Evolutionary conservation across 2,888 invertebrate genomes (phyloP).

Genomic region (Pseudococcus viburni): DNA sequence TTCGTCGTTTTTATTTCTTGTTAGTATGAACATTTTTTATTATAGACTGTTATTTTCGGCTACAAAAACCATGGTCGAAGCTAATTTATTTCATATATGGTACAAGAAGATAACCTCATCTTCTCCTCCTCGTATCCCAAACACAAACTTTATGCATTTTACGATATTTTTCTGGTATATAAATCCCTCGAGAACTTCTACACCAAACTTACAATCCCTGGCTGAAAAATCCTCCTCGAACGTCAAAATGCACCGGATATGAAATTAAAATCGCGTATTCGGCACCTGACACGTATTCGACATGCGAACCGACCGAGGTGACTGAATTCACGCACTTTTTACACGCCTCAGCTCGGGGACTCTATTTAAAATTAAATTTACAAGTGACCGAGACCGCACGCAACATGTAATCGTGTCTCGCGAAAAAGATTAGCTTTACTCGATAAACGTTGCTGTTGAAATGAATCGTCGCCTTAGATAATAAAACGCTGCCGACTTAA

Average conservation of each 20-base stretch:
- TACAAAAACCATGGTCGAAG: slow-evolving; percentile 32
- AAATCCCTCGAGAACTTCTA: too few species aligned
- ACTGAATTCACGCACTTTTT: neutral
- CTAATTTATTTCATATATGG: slow-evolving; percentile 28
- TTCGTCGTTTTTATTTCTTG: slow-evolving; percentile 52
- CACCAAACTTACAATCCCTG: too few species aligned
- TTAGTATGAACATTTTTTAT: slow-evolving; percentile 55
- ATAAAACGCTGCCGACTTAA: slow-evolving; percentile 32
- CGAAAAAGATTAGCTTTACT: slow-evolving; percentile 45
- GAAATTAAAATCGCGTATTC: too few species aligned
- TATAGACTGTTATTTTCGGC: slow-evolving; percentile 47
- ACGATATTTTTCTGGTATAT: too few species aligned
- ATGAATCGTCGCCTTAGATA: slow-evolving; percentile 44
- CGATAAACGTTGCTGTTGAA: slow-evolving; percentile 32
- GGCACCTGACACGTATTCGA: neutral
- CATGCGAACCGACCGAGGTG: neutral
- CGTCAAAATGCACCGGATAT: too few species aligned
- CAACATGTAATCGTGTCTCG: slow-evolving; percentile 36
- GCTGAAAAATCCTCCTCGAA: too few species aligned
- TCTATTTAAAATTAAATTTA: slow-evolving; percentile 19
- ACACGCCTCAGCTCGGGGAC: neutral
- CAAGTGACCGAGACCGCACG: slow-evolving; percentile 21
- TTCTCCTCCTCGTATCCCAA: too few species aligned
- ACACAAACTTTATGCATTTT: too few species aligned
- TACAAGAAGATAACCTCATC: neutral